These are phyloP conservation scores for Leptopilina drosophilae DNA, from an alignment of 2,888 invertebrate genomes.

Conservation along the genomic window DNA sequence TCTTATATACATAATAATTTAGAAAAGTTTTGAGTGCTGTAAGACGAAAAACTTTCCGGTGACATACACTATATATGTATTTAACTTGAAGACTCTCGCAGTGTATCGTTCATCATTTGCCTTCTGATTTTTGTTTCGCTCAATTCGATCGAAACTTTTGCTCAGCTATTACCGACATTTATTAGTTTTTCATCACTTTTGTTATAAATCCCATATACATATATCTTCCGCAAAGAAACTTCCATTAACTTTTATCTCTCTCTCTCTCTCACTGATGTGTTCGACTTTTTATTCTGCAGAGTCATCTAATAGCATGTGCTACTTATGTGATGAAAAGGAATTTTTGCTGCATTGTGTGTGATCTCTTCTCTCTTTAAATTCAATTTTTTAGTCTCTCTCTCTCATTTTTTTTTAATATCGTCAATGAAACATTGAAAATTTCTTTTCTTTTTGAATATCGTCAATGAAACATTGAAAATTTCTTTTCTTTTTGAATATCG, in stretches of 20 bases:
- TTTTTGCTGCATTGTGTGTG: background rate
- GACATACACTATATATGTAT: background rate
- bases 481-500: too few relatives aligned
- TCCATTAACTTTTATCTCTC: background rate
- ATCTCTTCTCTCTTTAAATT: too few relatives aligned
- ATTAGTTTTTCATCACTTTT: slow-evolving; percentile 29
- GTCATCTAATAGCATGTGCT: slow-evolving; percentile 15
- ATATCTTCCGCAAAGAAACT: slow-evolving; percentile 13
- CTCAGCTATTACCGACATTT: slow-evolving; percentile 15
- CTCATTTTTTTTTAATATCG: too few relatives aligned
- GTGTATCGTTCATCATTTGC: slow-evolving; percentile 26
- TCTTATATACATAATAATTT: slow-evolving; percentile 43
- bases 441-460: too few relatives aligned
- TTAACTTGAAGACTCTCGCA: background rate
- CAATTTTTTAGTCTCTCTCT: too few relatives aligned
- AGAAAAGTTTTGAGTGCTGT: background rate
- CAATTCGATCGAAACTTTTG: slow-evolving; percentile 7
- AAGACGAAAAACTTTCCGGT: background rate
- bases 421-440: background rate
- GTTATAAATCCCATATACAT: slow-evolving; percentile 1
- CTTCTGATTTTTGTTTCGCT: slow-evolving; percentile 18
- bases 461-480: background rate
- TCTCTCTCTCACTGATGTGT: background rate
- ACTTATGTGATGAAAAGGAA: slow-evolving; percentile 16
- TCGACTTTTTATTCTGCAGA: slow-evolving; percentile 9